These are phyloP conservation scores for Lepidocyrtinus sp. DNA, from an alignment of 2,888 invertebrate genomes.

Conservation along the genomic window DNA sequence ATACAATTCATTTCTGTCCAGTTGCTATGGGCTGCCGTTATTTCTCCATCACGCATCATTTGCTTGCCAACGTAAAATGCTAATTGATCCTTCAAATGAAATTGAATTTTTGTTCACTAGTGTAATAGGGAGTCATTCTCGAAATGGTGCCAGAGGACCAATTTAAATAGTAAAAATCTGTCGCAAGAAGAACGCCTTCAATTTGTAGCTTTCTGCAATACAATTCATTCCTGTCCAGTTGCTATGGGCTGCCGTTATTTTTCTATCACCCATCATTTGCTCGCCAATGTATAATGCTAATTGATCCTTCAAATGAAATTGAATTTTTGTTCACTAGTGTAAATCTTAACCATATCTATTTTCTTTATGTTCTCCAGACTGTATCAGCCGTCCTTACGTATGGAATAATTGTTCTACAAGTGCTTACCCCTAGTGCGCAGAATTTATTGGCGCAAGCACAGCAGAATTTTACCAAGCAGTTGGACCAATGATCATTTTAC, in stretches of 20 bases:
- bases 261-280: slow-evolving; percentile 10
- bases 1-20: neutral
- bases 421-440: neutral
- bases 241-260: slow-evolving; percentile 27
- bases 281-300: slow-evolving; percentile 9
- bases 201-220: neutral
- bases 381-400: slow-evolving; percentile 25
- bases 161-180: neutral
- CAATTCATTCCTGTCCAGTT: neutral
- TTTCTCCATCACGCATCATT: slow-evolving; percentile 17
- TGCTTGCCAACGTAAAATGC: slow-evolving; percentile 15
- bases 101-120: neutral
- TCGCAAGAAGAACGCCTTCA: slow-evolving; percentile 24
- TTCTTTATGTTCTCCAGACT: slow-evolving; percentile 8
- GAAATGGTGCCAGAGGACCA: neutral
- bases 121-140: neutral
- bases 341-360: too few species aligned
- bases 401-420: slow-evolving; percentile 28
- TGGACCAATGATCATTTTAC: neutral
- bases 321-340: too few species aligned
- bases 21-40: slow-evolving; percentile 21
- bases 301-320: neutral
- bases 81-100: neutral
- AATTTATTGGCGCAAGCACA: neutral
- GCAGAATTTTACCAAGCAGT: neutral